Percentiles rank a stretch among this genome's conserved stretches.
These are phyloP conservation scores for Poeciliopsis occidentalis DNA, from an alignment of 2,113 vertebrate species.

Conservation along the genomic window DNA sequence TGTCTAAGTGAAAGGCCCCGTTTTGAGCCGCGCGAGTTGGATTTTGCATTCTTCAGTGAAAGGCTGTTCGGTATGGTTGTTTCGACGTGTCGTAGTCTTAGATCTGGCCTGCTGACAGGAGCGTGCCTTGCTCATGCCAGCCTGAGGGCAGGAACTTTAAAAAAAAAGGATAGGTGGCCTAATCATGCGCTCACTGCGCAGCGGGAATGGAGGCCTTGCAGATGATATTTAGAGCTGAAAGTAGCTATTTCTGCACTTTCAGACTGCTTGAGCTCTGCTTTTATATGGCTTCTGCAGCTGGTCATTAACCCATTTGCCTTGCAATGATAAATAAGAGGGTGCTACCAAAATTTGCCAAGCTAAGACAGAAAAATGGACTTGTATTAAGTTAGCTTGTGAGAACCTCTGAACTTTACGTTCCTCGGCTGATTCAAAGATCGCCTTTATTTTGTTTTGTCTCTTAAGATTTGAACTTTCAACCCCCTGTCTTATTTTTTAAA, in stretches of 20 bases:
- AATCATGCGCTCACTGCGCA: conserved; percentile 46
- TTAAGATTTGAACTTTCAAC: not conserved
- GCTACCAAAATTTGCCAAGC: not conserved
- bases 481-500: not conserved
- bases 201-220: conserved; percentile 18
- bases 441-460: not conserved
- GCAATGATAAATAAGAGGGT: not conserved
- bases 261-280: conserved; percentile 31
- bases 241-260: conserved; percentile 43
- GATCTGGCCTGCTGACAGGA: conserved; percentile 36
- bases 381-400: not conserved
- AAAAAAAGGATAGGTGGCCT: conserved; percentile 34
- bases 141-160: conserved; percentile 47
- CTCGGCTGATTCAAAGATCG: not conserved
- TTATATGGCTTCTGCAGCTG: conserved; percentile 10
- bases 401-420: not conserved
- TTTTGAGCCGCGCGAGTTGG: conserved; percentile 1
- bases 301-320: conserved; percentile 10
- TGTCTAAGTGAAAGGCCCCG: not conserved
- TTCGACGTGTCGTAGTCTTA: conserved; percentile 33
- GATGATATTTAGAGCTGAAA: conserved; percentile 12
- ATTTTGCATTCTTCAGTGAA: conserved; percentile 11
- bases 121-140: conserved; percentile 23
- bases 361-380: not conserved
- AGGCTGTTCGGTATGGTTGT: conserved; percentile 13